Base-by-base conservation (phyloP, 2,888 invertebrate species). In the Thymelicus lineola region DNA sequence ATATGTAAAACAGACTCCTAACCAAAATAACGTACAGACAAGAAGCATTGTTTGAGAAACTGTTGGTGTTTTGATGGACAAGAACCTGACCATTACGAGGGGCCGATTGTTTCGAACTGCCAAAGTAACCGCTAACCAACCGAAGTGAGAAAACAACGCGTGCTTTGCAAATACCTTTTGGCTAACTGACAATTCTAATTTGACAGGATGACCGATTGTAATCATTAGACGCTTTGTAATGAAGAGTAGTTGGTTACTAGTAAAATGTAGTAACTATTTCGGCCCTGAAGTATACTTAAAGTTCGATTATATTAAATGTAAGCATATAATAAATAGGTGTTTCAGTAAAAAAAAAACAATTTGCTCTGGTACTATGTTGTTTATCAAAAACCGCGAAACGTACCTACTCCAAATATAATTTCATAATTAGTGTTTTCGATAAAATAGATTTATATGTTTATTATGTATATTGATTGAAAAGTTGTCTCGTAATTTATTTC, bases 21-120 rank as follows among this genome's bases (percentile, higher is more conserved):
- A 62, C 65, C 66, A 53, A 72, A 71, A 59, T 66, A 67, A 66
- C 63, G 64, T 53, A 61, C 73, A 75, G 69, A 74, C 75, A 78
- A 81, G 79, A 80, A 78, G 78, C 78, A 80, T 85, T 83, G 84
- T 85, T 85, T 76, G 74, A 68, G 79, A 80, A 81, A 82, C 82
- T 80, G 79, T 79, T 82, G 79, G 82, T 83, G 82, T 79, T 81
- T 88, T 91, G 92, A 92, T 85, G 88, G 91, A 91, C 91, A 86
- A 82, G 85, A 82, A 87, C 86, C 86, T 86, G 87, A 85, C 90
- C 90, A 84, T 82, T 82, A 77, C 80, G 77, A 77, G 82, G 80
- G 82, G 83, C 82, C 87, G 80, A 86, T 84, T 83, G 84, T 86
- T 85, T 71, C 74, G 75, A 84, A 84, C 82, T 82, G 79, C 80